These are phyloP conservation scores for Brachirus orientalis DNA, from an alignment of 2,113 vertebrate species.

Conservation along the genomic window DNA sequence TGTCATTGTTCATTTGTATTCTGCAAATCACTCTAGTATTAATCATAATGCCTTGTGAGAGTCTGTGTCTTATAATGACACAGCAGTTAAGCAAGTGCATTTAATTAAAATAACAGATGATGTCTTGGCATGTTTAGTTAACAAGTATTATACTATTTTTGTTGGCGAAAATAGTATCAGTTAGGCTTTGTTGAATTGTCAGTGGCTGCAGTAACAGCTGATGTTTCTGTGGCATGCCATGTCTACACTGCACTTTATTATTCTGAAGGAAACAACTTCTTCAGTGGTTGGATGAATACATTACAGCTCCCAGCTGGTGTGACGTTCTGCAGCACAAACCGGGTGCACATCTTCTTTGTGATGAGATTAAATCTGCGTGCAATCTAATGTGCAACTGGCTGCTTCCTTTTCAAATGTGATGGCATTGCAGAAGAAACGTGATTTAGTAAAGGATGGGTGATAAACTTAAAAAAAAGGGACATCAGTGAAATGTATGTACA, in stretches of 20 bases:
- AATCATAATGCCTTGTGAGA: neutral
- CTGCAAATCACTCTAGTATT: constrained; percentile 1
- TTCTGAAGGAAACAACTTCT: constrained; percentile 16
- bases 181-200: constrained; percentile 62
- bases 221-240: constrained; percentile 40
- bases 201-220: constrained; percentile 16
- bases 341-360: constrained; percentile 8
- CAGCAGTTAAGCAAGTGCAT: no score
- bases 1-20: constrained; percentile 7
- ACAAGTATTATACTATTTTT: neutral
- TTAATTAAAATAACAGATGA: constrained; percentile 6
- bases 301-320: constrained; percentile 32
- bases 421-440: neutral
- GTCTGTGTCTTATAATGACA: constrained; percentile 1
- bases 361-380: constrained; percentile 22
- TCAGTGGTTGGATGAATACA: constrained; percentile 11
- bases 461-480: no score
- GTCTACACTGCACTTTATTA: constrained; percentile 26
- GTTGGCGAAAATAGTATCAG: constrained; percentile 1
- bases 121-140: neutral
- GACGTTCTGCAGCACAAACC: constrained; percentile 15
- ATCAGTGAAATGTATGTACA: no score
- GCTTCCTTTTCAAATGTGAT: constrained; percentile 15
- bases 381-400: constrained; percentile 13
- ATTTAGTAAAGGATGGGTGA: neutral